phyloP scores from a whole-genome alignment of 1,140 invertebrate species.

The Acyrthosiphon pisum region DNA sequence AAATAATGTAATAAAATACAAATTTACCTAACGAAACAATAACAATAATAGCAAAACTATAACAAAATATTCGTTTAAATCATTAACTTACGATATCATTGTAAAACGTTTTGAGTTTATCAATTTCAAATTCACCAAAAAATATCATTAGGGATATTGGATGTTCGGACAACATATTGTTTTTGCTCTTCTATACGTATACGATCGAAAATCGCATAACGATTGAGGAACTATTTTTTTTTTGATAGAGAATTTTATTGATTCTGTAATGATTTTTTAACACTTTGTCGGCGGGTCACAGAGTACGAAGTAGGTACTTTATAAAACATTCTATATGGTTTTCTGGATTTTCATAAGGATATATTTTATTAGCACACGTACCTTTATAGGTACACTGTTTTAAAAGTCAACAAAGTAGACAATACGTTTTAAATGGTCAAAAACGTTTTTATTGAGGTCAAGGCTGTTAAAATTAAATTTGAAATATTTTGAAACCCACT shows the following conservation, averaged over 20 bases:
- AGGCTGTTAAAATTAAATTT: background rate
- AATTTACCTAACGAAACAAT: background rate
- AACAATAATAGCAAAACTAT: background rate
- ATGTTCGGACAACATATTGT: background rate
- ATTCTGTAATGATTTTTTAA: background rate
- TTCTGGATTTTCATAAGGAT: background rate
- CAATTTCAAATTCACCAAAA: background rate
- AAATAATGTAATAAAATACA: too few species aligned
- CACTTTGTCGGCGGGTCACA: background rate
- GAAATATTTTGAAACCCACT: background rate
- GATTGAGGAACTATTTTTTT: background rate
- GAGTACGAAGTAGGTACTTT: background rate
- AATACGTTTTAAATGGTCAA: background rate
- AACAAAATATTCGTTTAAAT: background rate
- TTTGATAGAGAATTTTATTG: background rate
- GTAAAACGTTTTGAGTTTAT: background rate
- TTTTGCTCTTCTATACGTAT: background rate
- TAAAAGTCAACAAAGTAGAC: background rate
- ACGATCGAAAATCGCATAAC: background rate
- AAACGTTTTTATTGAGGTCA: background rate
- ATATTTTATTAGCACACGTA: background rate
- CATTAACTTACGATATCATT: background rate
- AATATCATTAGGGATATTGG: background rate
- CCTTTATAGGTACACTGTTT: background rate
- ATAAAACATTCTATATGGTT: background rate